These are phyloP conservation scores for Mythimna albipuncta DNA, from an alignment of 2,888 invertebrate species.

Conservation along the genomic window DNA sequence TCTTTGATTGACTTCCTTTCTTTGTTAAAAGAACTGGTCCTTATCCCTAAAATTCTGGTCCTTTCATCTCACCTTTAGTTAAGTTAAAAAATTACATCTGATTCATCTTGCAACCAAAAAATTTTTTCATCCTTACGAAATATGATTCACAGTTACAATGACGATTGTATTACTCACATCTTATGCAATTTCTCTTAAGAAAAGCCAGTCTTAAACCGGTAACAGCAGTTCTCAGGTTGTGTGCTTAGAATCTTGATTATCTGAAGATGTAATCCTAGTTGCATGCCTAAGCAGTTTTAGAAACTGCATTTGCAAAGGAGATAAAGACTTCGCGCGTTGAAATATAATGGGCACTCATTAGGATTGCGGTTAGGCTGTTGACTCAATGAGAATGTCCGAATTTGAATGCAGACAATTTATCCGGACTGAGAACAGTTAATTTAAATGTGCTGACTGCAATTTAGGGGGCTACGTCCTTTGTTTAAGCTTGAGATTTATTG, in stretches of 20 bases:
- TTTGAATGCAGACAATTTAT: constrained; percentile 58
- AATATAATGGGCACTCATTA: constrained; percentile 52
- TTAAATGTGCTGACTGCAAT: constrained; percentile 44
- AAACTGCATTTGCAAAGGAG: constrained; percentile 52
- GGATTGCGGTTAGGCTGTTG: constrained; percentile 32
- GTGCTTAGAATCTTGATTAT: constrained; percentile 57
- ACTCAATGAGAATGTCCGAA: constrained; percentile 43
- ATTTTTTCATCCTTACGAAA: constrained; percentile 22
- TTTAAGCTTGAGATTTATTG: constrained; percentile 14
- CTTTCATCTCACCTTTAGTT: not conserved
- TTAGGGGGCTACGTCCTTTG: constrained; percentile 19
- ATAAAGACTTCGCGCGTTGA: constrained; percentile 45
- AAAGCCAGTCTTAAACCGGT: constrained; percentile 53
- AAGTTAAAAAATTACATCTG: not conserved
- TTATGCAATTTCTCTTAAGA: constrained; percentile 57
- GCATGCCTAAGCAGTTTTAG: constrained; percentile 53
- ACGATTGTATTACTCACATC: constrained; percentile 58
- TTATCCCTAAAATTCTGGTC: not conserved
- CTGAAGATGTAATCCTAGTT: constrained; percentile 52
- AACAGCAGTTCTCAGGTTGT: constrained; percentile 47
- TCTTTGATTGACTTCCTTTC: not conserved
- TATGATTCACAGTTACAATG: constrained; percentile 54
- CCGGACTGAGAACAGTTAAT: constrained; percentile 40
- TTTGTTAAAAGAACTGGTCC: not conserved
- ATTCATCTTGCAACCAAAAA: constrained; percentile 25